Conservation (phyloP, 2,113 vertebrate genomes). For the Pseudopodoces humilis region DNA sequence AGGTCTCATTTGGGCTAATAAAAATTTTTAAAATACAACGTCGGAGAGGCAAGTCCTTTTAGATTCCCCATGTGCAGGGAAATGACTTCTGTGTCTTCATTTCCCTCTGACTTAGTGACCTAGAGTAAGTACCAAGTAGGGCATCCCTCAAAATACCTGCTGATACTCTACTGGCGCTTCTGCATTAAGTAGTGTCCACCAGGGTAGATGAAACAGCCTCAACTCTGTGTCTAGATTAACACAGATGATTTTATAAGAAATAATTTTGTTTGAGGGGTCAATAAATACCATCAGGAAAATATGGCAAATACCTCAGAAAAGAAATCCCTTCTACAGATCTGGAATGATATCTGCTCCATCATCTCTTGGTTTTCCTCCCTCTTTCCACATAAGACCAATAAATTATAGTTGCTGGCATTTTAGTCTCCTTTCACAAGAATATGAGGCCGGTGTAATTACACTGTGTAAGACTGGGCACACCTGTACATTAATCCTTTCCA, state of each 20-base stretch:
- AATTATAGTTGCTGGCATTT: not conserved
- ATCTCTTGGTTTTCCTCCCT: not conserved
- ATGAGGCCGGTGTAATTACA: not conserved
- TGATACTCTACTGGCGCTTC: not conserved
- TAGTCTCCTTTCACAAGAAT: not conserved
- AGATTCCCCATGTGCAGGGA: not conserved
- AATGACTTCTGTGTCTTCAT: not conserved
- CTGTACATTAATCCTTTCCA: not conserved
- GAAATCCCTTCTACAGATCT: not conserved
- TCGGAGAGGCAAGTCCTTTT: not conserved
- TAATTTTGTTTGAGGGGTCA: not conserved
- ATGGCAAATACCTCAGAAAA: not conserved
- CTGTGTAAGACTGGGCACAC: not conserved
- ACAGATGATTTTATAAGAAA: not conserved
- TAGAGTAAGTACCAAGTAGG: not conserved
- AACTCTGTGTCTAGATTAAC: not conserved
- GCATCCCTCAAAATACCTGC: not conserved
- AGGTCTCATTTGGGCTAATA: not conserved
- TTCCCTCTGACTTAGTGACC: not conserved
- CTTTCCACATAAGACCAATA: not conserved
- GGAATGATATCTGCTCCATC: not conserved
- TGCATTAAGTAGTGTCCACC: not conserved
- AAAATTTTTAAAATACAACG: not conserved
- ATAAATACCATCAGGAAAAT: not conserved
- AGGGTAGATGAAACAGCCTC: not conserved